These are phyloP conservation scores for Cephus pulcher DNA, from an alignment of 2,888 invertebrate species.

Conservation along the genomic window DNA sequence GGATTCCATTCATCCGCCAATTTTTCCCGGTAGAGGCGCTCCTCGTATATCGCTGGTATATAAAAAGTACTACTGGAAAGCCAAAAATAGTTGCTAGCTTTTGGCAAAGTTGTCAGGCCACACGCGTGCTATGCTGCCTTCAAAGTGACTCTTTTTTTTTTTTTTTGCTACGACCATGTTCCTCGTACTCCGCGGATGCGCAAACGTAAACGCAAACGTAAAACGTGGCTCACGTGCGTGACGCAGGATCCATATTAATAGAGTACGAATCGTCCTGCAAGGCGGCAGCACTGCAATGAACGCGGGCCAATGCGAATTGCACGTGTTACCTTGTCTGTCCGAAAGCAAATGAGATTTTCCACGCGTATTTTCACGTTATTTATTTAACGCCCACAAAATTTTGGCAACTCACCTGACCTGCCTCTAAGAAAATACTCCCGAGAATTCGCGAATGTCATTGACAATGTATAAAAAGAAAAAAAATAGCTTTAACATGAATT, in stretches of 20 bases:
- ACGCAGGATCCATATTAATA: constrained; percentile 48
- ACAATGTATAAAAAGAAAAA: not conserved
- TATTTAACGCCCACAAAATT: not conserved
- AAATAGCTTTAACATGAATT: too few species aligned
- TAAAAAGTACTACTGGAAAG: constrained; percentile 42
- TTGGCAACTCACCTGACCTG: not conserved
- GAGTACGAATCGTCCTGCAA: constrained; percentile 22
- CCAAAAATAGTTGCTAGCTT: constrained; percentile 3
- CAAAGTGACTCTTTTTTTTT: constrained; percentile 12
- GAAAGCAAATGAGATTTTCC: not conserved
- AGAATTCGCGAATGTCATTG: not conserved
- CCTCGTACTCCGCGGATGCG: constrained; percentile 41
- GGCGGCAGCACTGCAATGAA: not conserved
- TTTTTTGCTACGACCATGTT: constrained; percentile 13
- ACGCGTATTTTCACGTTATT: not conserved
- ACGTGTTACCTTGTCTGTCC: not conserved
- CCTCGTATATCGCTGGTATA: constrained; percentile 65
- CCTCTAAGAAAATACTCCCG: not conserved
- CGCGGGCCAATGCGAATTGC: not conserved
- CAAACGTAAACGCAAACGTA: constrained; percentile 37
- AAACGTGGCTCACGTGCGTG: constrained; percentile 44
- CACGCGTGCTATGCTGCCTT: constrained; percentile 18
- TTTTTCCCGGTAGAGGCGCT: constrained; percentile 60
- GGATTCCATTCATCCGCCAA: not conserved
- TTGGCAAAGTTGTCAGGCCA: constrained; percentile 21